Percentiles rank a stretch among this genome's conserved stretches.
These are phyloP conservation scores for Sinella curviseta DNA, from an alignment of 1,140 invertebrate species.

Conservation along the genomic window DNA sequence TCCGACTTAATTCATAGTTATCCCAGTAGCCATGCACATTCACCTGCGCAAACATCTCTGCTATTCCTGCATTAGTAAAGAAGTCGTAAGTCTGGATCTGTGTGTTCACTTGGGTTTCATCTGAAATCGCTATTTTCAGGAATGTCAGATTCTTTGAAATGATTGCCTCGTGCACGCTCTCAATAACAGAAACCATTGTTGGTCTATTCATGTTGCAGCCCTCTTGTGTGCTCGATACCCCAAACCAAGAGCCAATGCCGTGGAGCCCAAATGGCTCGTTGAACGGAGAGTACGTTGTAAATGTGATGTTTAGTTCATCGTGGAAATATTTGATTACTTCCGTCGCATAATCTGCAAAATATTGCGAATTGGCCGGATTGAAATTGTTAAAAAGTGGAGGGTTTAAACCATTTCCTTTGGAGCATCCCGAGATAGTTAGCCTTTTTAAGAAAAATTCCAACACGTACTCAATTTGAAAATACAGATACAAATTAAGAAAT, in stretches of 20 bases:
- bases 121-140: conserved; percentile 33
- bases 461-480: background rate
- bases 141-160: conserved; percentile 29
- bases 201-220: conserved; percentile 42
- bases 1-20: conserved; percentile 5
- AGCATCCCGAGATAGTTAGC: conserved; percentile 46
- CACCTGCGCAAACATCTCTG: conserved; percentile 30
- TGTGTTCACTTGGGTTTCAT: conserved; percentile 44
- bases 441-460: conserved; percentile 24
- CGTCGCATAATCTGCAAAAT: conserved; percentile 44
- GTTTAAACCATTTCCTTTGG: conserved; percentile 40
- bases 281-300: conserved; percentile 41
- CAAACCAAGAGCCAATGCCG: conserved; percentile 37
- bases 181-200: conserved; percentile 29
- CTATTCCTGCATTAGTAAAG: conserved; percentile 28
- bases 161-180: conserved; percentile 18
- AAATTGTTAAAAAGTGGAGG: conserved; percentile 38
- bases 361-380: conserved; percentile 22
- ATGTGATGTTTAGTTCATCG: conserved; percentile 32
- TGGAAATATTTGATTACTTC: conserved; percentile 45
- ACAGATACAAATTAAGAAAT: background rate
- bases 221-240: conserved; percentile 32
- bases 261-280: conserved; percentile 40
- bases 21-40: conserved; percentile 46
- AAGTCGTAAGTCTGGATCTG: conserved; percentile 27